Conservation (phyloP, 1,140 invertebrate species). For the Lepidurus arcticus region DNA sequence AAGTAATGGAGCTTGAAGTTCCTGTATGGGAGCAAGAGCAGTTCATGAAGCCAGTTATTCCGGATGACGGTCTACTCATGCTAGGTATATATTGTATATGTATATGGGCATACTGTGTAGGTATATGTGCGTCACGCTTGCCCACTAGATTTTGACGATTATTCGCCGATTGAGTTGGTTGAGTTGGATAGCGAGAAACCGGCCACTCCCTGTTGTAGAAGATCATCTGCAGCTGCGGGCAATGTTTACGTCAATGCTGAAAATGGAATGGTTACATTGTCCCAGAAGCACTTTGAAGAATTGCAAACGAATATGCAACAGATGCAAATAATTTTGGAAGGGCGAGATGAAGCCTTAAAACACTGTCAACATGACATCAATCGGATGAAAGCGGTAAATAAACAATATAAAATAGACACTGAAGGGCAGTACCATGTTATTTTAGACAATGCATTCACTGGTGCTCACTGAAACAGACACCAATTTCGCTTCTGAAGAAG, state of each 20-base stretch:
- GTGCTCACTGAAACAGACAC: conserved; percentile 33
- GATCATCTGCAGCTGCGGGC: not conserved
- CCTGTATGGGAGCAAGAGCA: conserved; percentile 60
- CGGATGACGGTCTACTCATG: conserved; percentile 77
- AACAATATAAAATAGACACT: conserved; percentile 7
- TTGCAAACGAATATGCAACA: conserved; percentile 55
- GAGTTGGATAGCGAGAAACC: not conserved
- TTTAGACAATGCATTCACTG: conserved; percentile 30
- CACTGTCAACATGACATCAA: conserved; percentile 54
- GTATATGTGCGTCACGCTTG: conserved; percentile 36
- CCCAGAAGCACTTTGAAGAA: conserved; percentile 57
- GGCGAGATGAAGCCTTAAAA: conserved; percentile 52
- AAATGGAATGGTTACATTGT: conserved; percentile 56
- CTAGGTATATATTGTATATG: conserved; percentile 55
- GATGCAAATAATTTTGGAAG: conserved; percentile 49
- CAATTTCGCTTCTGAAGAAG: conserved; percentile 30
- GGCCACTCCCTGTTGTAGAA: conserved; percentile 26
- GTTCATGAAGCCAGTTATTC: conserved; percentile 67
- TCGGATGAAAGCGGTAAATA: conserved; percentile 23
- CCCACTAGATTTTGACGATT: conserved; percentile 49
- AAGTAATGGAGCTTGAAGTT: conserved; percentile 50
- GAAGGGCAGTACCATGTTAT: conserved; percentile 27
- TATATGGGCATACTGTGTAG: not conserved
- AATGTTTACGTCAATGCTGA: conserved; percentile 48
- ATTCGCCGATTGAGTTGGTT: conserved; percentile 35